Percentiles rank a stretch among this genome's conserved stretches.
Evolutionary conservation across 1,140 invertebrate genomes (phyloP).

Genomic region (Macrosteles quadrilineatus): DNA sequence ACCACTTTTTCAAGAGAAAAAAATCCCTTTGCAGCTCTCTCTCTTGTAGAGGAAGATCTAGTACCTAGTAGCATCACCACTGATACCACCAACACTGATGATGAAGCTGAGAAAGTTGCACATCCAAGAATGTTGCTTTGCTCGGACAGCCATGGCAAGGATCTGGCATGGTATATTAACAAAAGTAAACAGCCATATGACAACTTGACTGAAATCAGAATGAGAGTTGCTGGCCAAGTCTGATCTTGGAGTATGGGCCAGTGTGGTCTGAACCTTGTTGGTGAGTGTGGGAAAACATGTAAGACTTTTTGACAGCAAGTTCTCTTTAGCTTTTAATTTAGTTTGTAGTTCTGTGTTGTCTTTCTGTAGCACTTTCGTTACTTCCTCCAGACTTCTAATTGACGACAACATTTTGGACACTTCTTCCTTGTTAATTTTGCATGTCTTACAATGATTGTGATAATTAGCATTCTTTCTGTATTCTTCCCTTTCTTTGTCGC

Average conservation of each 20-base stretch:
- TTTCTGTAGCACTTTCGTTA: not conserved
- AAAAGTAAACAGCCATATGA: not conserved
- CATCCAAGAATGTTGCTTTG: not conserved
- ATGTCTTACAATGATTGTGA: too few species aligned
- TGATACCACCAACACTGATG: not conserved
- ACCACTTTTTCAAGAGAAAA: not conserved
- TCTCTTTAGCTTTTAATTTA: not conserved
- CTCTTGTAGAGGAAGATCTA: not conserved
- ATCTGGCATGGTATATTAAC: too few species aligned
- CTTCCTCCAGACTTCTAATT: too few species aligned
- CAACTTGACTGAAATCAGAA: not conserved
- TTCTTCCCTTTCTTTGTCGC: not conserved
- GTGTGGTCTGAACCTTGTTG: not conserved
- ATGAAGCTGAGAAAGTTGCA: not conserved
- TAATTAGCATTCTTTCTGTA: not conserved
- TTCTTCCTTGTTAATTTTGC: too few species aligned
- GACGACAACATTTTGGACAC: not conserved
- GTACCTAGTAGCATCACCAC: too few species aligned
- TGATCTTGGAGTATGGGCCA: too few species aligned
- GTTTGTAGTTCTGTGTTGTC: not conserved
- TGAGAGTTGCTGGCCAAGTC: too few species aligned
- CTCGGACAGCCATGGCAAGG: too few species aligned
- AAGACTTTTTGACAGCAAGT: not conserved
- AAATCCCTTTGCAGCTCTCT: not conserved
- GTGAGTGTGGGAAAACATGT: not conserved